Percentiles rank a stretch among this genome's conserved stretches.
These are phyloP conservation scores for Ormyrus labotus DNA, from an alignment of 2,888 invertebrate genomes.

Conservation along the genomic window DNA sequence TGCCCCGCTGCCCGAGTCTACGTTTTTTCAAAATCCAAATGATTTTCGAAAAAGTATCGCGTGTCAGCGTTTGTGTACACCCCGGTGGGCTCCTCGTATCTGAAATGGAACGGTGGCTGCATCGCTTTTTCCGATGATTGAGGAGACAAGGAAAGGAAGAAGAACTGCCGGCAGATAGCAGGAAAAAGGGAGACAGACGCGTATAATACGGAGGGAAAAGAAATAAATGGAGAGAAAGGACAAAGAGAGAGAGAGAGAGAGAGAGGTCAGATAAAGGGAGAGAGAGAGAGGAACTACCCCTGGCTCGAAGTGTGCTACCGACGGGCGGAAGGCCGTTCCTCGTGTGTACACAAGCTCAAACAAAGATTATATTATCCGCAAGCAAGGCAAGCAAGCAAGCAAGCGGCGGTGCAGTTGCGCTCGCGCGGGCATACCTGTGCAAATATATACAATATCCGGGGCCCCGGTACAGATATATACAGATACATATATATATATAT, in stretches of 20 bases:
- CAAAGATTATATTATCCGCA: conserved; percentile 56
- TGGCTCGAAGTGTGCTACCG: conserved; percentile 12
- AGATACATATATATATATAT: conserved; percentile 15
- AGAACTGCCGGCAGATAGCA: conserved; percentile 1
- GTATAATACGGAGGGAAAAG: conserved; percentile 39
- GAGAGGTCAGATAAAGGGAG: not conserved
- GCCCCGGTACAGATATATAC: conserved; percentile 10
- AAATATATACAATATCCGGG: conserved; percentile 55
- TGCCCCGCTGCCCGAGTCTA: too few species aligned
- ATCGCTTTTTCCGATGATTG: conserved; percentile 25
- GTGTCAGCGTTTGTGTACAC: not conserved
- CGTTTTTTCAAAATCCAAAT: not conserved
- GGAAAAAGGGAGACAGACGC: conserved; percentile 7
- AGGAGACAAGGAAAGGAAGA: conserved; percentile 45
- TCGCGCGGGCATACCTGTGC: conserved; percentile 41
- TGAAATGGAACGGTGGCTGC: not conserved
- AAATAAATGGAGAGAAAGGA: conserved; percentile 44
- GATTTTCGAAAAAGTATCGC: conserved; percentile 14
- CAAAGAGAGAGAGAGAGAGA: conserved; percentile 25
- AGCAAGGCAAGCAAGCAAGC: conserved; percentile 7
- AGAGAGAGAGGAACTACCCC: conserved; percentile 32
- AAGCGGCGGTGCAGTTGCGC: not conserved
- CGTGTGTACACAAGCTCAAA: conserved; percentile 43
- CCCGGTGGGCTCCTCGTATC: not conserved
- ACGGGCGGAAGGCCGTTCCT: conserved; percentile 32